Base-by-base conservation (phyloP, 2,797 vertebrate species). In the Gorsachius magnificus region DNA sequence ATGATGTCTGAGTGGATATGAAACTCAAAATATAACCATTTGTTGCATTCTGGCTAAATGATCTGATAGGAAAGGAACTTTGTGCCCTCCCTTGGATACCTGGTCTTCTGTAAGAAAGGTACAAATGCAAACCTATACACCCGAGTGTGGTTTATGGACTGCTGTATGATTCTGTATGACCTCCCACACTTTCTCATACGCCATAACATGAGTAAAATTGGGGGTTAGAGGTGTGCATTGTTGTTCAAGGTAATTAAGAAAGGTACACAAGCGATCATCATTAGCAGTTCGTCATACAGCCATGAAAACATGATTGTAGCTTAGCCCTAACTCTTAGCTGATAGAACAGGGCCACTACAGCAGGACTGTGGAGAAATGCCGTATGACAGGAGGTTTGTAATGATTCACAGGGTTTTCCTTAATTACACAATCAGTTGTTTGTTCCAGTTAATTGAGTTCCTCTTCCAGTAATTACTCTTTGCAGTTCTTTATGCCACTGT, bases 391-490 rank as follows among this genome's bases (percentile, higher is more conserved):
- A 75, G 36, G 50, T 86, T 93, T 92, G 78, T 91, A 94, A 93
- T 95, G 95, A 96, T 95, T 95, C 96, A 95, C 83, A 81, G 95
- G 63, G 80, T 63, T 92, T 90, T 75, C 51, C 84, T 93, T 97
- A 97, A 95, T 96, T 96, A 95, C 92, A 94, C 92, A 79, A 79
- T 96, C 75, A 80, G 78, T 92, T 96, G 87, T 96, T 96, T 96
- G 91, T 95, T 96, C 92, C 96, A 95, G 83, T 66, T 97, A 97
- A 97, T 97, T 97, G 95, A 97, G 57, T 84, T 91, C n/a, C 65
- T 61, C 54, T 94, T 95, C 64, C 79, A 87, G 93, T 96, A 97
- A 97, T 96, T 96, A 95, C 66, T 92, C 89, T 90, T 92, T 72
- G 68, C 46, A 68, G 84, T 87, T 94, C 77, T 95, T 91, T 86